These are phyloP conservation scores for Holocentrus rufus DNA, from an alignment of 2,797 vertebrate genomes.

Conservation along the genomic window DNA sequence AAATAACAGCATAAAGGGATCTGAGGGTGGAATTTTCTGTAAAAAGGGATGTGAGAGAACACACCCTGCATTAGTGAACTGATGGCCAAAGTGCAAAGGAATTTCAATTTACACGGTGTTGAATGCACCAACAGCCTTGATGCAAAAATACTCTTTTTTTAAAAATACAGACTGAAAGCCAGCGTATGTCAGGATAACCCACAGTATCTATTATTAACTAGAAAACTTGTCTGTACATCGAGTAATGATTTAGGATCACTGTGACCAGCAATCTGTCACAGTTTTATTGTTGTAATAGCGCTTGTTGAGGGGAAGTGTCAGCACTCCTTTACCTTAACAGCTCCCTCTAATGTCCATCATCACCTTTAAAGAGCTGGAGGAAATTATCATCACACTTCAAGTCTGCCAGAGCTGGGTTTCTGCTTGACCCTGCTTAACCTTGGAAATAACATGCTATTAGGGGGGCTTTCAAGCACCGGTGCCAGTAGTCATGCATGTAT, in stretches of 20 bases:
- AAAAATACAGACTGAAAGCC: too few species aligned
- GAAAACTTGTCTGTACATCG: neutral
- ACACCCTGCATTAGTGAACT: neutral
- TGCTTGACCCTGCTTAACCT: slow-evolving; percentile 47
- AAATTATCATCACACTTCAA: slow-evolving; percentile 32
- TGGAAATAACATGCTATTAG: slow-evolving; percentile 33
- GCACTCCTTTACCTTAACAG: slow-evolving; percentile 43
- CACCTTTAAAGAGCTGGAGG: slow-evolving; percentile 37
- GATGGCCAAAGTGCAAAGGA: too few species aligned
- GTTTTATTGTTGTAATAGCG: slow-evolving; percentile 38
- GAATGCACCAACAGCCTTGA: too few species aligned
- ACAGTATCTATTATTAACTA: too few species aligned
- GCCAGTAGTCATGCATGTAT: slow-evolving; percentile 23
- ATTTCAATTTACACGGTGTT: too few species aligned
- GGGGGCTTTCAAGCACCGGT: slow-evolving; percentile 39
- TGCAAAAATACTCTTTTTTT: too few species aligned
- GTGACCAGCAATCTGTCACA: slow-evolving; percentile 15
- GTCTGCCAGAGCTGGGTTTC: slow-evolving; percentile 35
- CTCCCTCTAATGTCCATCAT: slow-evolving; percentile 34
- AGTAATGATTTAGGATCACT: slow-evolving; percentile 21
- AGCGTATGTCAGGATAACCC: too few species aligned
- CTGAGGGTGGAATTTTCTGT: too few species aligned
- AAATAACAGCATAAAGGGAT: too few species aligned
- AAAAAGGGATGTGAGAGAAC: neutral
- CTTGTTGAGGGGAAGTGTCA: slow-evolving; percentile 29